Conservation (phyloP, 2,888 invertebrate species). For the Linnaemya tessellans region DNA sequence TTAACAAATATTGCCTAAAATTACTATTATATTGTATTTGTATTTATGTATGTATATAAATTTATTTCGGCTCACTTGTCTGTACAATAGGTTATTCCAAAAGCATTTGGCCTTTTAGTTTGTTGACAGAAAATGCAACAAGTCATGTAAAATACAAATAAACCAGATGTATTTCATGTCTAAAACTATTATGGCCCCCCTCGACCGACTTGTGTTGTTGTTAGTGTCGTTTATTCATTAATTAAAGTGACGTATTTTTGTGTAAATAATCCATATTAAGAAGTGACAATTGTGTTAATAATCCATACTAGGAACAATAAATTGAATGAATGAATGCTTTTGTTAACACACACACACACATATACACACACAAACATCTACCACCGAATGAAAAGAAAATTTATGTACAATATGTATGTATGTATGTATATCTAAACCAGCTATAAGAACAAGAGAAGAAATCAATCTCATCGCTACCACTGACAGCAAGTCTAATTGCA, state of each 20-base stretch:
- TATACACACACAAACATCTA: no score
- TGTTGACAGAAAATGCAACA: not conserved
- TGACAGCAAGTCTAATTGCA: not conserved
- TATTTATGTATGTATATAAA: not conserved
- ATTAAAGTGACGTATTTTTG: conserved; percentile 47
- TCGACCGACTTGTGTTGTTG: not conserved
- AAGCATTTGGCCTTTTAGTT: conserved; percentile 21
- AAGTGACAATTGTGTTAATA: conserved; percentile 57
- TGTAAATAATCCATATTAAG: conserved; percentile 53
- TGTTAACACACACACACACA: conserved; percentile 33
- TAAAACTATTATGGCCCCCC: not conserved
- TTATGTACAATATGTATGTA: not conserved
- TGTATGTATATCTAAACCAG: not conserved
- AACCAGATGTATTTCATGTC: not conserved
- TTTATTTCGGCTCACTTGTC: conserved; percentile 4
- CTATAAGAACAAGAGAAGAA: conserved; percentile 9
- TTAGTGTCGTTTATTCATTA: conserved; percentile 38
- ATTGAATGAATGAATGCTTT: conserved; percentile 35
- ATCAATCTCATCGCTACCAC: conserved; percentile 7
- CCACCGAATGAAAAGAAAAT: not conserved
- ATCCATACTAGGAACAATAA: conserved; percentile 28
- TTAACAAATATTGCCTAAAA: not conserved
- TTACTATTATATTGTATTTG: no score
- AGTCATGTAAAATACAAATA: not conserved
- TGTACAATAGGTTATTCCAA: conserved; percentile 1